These are phyloP conservation scores for Drosophila cognata DNA, from an alignment of 2,888 invertebrate genomes.

Conservation along the genomic window DNA sequence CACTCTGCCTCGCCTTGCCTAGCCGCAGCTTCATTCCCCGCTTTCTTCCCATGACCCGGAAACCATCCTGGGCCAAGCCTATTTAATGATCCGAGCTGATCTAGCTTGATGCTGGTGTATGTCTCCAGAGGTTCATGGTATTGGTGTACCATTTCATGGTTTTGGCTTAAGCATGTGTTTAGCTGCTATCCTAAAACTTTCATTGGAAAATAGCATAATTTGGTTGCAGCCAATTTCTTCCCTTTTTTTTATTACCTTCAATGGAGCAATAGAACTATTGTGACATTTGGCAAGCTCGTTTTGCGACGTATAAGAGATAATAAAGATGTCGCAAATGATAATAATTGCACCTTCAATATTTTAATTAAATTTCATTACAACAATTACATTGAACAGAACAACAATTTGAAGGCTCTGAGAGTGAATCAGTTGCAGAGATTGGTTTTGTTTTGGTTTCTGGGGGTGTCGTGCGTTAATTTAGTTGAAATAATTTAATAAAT, in stretches of 20 bases:
- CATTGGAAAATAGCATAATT: neutral
- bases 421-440: constrained; percentile 31
- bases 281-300: neutral
- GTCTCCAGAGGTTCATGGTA: too few species aligned
- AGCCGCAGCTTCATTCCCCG: too few species aligned
- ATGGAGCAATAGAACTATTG: too few species aligned
- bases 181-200: neutral
- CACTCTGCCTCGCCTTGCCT: too few species aligned
- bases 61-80: too few species aligned
- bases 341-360: neutral
- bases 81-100: too few species aligned
- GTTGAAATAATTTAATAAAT: constrained; percentile 73
- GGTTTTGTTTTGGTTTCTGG: constrained; percentile 22
- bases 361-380: neutral
- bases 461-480: constrained; percentile 62
- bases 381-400: constrained; percentile 5
- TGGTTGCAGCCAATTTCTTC: neutral
- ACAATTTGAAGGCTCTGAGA: constrained; percentile 13
- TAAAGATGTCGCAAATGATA: neutral
- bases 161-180: too few species aligned
- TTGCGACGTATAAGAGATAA: neutral
- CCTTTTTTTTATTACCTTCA: neutral
- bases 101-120: too few species aligned
- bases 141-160: too few species aligned
- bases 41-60: too few species aligned